Evolutionary conservation across 2,888 invertebrate species (phyloP), one percentile per base, ranked within the genome.

Genomic region (Lymantria monacha): DNA sequence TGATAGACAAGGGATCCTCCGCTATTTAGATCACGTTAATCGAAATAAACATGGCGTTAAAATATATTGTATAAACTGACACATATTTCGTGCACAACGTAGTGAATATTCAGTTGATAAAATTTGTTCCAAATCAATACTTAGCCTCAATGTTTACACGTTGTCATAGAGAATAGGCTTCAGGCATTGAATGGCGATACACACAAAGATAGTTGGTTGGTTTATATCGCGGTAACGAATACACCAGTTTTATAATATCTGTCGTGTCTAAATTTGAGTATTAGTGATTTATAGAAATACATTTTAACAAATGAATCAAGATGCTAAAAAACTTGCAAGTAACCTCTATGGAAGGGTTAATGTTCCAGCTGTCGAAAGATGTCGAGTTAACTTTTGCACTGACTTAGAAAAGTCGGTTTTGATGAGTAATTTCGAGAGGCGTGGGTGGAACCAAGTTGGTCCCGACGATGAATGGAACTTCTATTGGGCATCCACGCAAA

Each of bases 381-480:
- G 90, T 65, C 92, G 93, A 68, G 41, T 51, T 44, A 70, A 66
- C 44, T 83, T 77, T 64, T 78, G 79, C 47, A 78, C 81, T 3
- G 81, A 82, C 53, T 80, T 80, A 43, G 80, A 83, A 10, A 81
- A 79, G 51, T 79, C 80, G 13, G 74, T 79, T 46, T 72, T 82
- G 33, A 73, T 74, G 42, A 78, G 75, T 56, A 76, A 66, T 52
- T 82, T 82, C 47, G 51, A 66, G 15, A 61, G 72, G 49, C 71
- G 77, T 42, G 81, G 80, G 9, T 98, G 98, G 98, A 87, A 93
- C 11, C 95, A 96, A 81, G 98, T 83, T 3, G 93, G 94, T 3
- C 95, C 96, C 0, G 97, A 97, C 65, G 97, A 97, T 72, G 96
- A 97, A 68, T 98, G 98, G 98, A 97, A 98, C 80, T 95, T 98